A percentile compares a stretch with the other conserved stretches of the same genome.
Evolutionary conservation across 2,888 invertebrate species (phyloP).

Genomic region (Euplexia lucipara): DNA sequence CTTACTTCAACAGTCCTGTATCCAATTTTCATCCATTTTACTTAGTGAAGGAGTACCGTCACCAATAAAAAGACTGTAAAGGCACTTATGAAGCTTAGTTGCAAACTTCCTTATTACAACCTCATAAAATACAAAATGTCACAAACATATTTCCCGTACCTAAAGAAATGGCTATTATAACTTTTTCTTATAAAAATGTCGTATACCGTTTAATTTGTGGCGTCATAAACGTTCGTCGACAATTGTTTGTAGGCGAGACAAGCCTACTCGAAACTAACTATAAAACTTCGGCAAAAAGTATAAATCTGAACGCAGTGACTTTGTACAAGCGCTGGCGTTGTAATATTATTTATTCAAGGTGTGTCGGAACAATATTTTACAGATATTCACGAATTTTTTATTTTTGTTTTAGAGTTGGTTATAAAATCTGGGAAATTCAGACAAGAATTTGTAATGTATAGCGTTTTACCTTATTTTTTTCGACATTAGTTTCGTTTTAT

Average conservation of each 20-base stretch:
- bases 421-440: not conserved
- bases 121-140: slow-evolving; percentile 53
- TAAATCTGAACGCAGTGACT: slow-evolving; percentile 66
- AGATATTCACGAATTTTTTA: slow-evolving; percentile 1
- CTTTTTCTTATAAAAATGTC: slow-evolving; percentile 43
- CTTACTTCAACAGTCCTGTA: not conserved
- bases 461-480: not conserved
- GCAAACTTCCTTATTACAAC: slow-evolving; percentile 47
- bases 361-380: slow-evolving; percentile 22
- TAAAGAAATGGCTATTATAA: slow-evolving; percentile 41
- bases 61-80: not conserved
- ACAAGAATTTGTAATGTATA: not conserved
- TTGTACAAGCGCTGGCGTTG: slow-evolving; percentile 60
- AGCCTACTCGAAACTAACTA: slow-evolving; percentile 74
- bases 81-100: slow-evolving; percentile 17
- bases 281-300: slow-evolving; percentile 68
- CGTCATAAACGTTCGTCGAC: slow-evolving; percentile 62
- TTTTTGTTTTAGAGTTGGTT: not conserved
- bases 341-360: slow-evolving; percentile 34
- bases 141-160: slow-evolving; percentile 43
- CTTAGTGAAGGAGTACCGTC: slow-evolving; percentile 9
- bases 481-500: not conserved
- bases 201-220: slow-evolving; percentile 62
- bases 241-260: slow-evolving; percentile 66
- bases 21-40: not conserved